phyloP scores from a whole-genome alignment of 2,797 vertebrate genomes.

The Valencia hispanica region DNA sequence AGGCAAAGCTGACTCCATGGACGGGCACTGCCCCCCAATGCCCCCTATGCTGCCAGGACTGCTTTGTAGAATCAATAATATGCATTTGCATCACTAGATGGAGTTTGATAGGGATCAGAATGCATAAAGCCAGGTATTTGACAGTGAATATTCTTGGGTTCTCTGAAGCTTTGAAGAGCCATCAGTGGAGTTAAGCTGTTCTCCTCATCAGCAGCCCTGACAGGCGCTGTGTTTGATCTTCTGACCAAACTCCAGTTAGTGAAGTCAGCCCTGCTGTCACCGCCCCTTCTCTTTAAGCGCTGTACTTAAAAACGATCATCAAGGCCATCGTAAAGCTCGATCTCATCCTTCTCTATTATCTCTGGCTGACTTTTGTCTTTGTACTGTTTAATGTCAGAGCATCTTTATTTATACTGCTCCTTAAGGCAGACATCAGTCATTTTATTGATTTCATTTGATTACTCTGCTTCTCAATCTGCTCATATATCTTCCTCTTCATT shows the following conservation, averaged over 20 bases:
- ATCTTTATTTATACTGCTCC: background rate
- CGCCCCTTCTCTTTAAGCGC: conserved; percentile 54
- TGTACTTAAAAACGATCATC: conserved; percentile 78
- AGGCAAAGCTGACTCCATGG: too few relatives aligned
- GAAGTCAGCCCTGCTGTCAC: conserved; percentile 52
- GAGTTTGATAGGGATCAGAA: background rate
- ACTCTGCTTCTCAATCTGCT: conserved; percentile 2
- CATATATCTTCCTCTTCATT: conserved; percentile 10
- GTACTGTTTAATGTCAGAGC: background rate
- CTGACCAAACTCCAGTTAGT: conserved; percentile 60
- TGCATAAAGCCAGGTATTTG: background rate
- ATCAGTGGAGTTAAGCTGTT: conserved; percentile 27
- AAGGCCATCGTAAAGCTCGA: conserved; percentile 43
- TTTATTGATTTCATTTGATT: conserved; percentile 29
- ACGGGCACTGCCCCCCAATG: too few relatives aligned
- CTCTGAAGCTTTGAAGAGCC: conserved; percentile 47
- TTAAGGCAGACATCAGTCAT: conserved; percentile 12
- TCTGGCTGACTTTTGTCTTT: conserved; percentile 9
- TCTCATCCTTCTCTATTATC: conserved; percentile 57
- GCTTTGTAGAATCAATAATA: background rate
- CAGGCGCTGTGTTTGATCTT: conserved; percentile 55
- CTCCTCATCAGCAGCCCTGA: conserved; percentile 15
- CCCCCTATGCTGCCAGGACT: too few relatives aligned
- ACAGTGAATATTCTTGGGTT: background rate
- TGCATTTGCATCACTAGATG: background rate